Evolutionary conservation across 2,797 vertebrate genomes (phyloP).

Genomic region (Hozukius guyotensis): DNA sequence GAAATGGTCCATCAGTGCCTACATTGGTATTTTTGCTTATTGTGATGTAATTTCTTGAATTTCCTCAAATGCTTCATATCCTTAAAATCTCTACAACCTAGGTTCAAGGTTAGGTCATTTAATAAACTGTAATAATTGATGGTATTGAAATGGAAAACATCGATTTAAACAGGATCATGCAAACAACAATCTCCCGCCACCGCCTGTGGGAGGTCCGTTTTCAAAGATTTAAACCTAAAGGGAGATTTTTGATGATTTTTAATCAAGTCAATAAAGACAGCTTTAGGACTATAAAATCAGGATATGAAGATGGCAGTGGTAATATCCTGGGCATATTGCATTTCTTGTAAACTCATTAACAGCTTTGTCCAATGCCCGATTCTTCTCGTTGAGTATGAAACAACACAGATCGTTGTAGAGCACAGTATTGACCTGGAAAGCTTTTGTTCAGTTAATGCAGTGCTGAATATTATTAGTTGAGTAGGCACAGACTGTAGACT

Average conservation of each 20-base stretch:
- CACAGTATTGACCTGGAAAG: conserved; percentile 6
- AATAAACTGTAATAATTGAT: no score
- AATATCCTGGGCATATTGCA: background rate
- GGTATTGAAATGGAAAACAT: no score
- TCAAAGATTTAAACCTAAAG: background rate
- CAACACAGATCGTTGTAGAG: background rate
- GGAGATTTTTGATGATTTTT: no score
- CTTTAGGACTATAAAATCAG: background rate
- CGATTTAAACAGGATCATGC: no score
- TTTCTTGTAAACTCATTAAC: background rate
- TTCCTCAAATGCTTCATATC: no score
- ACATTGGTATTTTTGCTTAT: no score
- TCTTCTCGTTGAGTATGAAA: background rate
- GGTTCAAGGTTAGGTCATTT: no score
- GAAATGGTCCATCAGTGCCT: no score
- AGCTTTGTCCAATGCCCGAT: background rate
- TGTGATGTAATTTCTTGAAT: no score
- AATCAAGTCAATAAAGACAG: background rate
- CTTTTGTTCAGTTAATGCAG: conserved; percentile 4
- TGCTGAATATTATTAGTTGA: conserved; percentile 1
- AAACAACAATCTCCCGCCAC: no score
- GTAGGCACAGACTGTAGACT: background rate
- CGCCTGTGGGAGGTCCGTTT: no score
- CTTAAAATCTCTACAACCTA: no score
- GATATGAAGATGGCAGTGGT: background rate